phyloP scores from a whole-genome alignment of 2,797 vertebrate genomes.

The Ctenosaura bakeri region DNA sequence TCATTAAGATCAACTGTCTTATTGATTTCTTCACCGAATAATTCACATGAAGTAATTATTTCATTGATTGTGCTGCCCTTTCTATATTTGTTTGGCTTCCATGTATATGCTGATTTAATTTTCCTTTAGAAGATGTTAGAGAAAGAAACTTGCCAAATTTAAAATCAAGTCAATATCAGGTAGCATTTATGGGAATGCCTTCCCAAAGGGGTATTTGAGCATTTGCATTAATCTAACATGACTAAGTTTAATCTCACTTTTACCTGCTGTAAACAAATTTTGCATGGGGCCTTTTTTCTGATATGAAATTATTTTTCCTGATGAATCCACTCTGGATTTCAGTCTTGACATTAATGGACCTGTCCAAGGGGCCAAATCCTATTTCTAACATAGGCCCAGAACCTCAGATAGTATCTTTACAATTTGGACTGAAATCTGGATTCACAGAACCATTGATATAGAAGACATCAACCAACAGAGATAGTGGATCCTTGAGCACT shows the following conservation, averaged over 20 bases:
- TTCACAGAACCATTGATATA: too few relatives aligned
- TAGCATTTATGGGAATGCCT: not conserved
- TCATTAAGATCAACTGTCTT: constrained; percentile 51
- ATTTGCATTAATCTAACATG: not conserved
- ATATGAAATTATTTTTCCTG: too few relatives aligned
- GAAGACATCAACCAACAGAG: too few relatives aligned
- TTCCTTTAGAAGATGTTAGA: constrained; percentile 24
- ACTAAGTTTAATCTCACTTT: not conserved
- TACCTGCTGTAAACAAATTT: not conserved
- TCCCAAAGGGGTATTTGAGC: constrained; percentile 8
- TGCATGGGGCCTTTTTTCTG: not conserved
- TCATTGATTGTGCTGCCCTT: constrained; percentile 33
- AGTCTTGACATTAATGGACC: too few relatives aligned
- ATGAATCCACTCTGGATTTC: too few relatives aligned
- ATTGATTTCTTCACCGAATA: constrained; percentile 56
- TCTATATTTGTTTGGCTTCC: constrained; percentile 46
- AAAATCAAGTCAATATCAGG: constrained; percentile 17
- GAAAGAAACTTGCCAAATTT: constrained; percentile 34
- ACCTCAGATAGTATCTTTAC: too few relatives aligned
- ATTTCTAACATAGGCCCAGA: too few relatives aligned
- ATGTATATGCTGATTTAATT: constrained; percentile 28
- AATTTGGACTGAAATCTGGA: too few relatives aligned
- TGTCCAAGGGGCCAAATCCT: too few relatives aligned
- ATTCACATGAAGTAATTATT: constrained; percentile 61
- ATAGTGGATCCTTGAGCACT: too few relatives aligned